A percentile compares a stretch with the other conserved stretches of the same genome.
phyloP scores from a whole-genome alignment of 2,797 vertebrate species.

The Channallabes apus region DNA sequence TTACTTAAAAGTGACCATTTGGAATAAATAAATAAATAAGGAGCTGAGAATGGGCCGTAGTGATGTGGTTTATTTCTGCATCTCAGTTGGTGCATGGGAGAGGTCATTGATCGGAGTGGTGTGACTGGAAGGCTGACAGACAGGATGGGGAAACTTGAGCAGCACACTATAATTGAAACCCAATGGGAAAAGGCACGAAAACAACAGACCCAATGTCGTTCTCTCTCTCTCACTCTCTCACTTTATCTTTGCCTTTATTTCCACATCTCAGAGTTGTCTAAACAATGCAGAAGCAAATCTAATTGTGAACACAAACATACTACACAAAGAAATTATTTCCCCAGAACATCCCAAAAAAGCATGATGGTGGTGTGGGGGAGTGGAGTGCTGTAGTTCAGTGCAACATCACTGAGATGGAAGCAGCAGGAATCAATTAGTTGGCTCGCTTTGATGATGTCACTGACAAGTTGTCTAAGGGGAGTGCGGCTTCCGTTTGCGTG shows the following conservation, averaged over 20 bases:
- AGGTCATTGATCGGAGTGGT: slow-evolving; percentile 54
- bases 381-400: slow-evolving; percentile 8
- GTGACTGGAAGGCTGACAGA: slow-evolving; percentile 56
- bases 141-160: slow-evolving; percentile 48
- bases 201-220: slow-evolving; percentile 39
- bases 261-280: slow-evolving; percentile 28
- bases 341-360: slow-evolving; percentile 41
- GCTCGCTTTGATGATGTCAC: slow-evolving; percentile 79
- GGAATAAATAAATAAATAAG: not conserved
- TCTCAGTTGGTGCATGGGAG: slow-evolving; percentile 35
- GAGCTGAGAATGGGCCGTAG: slow-evolving; percentile 10
- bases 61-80: slow-evolving; percentile 23
- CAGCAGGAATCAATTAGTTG: slow-evolving; percentile 81
- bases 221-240: slow-evolving; percentile 43
- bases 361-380: slow-evolving; percentile 37
- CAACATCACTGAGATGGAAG: slow-evolving; percentile 39
- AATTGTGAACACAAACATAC: slow-evolving; percentile 21
- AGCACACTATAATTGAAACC: slow-evolving; percentile 58
- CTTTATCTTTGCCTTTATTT: slow-evolving; percentile 43
- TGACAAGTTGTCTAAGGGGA: slow-evolving; percentile 71
- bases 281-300: slow-evolving; percentile 35
- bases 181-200: slow-evolving; percentile 49
- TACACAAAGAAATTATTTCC: slow-evolving; percentile 43
- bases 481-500: slow-evolving; percentile 72
- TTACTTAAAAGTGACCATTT: not conserved